These are phyloP conservation scores for Calliopsis andreniformis DNA, from an alignment of 1,140 invertebrate genomes.

Conservation along the genomic window DNA sequence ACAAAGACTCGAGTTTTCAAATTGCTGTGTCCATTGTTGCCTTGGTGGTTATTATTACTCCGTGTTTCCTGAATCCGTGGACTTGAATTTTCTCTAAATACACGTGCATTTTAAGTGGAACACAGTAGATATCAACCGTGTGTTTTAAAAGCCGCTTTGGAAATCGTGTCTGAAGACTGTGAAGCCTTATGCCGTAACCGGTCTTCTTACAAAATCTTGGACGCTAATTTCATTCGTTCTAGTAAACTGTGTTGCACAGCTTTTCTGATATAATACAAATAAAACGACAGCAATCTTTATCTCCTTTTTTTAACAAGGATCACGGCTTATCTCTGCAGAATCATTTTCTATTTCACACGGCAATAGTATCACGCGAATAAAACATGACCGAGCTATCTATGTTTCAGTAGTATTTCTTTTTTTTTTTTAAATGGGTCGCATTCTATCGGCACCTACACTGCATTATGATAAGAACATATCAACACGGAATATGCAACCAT, in stretches of 20 bases:
- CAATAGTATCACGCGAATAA: no score
- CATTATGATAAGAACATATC: conserved; percentile 2
- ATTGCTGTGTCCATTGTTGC: not conserved
- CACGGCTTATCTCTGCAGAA: no score
- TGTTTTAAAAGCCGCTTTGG: not conserved
- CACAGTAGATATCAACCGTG: not conserved
- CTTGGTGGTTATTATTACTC: not conserved
- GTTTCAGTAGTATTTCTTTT: not conserved
- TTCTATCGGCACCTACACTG: not conserved
- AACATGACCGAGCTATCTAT: no score
- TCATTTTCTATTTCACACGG: no score
- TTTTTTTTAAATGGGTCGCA: not conserved
- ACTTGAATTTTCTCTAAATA: not conserved
- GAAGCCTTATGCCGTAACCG: conserved; percentile 26
- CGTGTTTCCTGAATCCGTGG: not conserved
- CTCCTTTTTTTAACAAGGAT: no score
- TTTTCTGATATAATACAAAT: no score
- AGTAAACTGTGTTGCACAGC: not conserved
- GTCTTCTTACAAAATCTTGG: conserved; percentile 59
- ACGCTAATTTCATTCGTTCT: conserved; percentile 25
- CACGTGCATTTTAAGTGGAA: not conserved
- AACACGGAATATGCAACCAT: rapidly evolving
- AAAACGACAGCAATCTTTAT: no score
- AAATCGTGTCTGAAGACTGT: conserved; percentile 1
- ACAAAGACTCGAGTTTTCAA: conserved; percentile 42